These are phyloP conservation scores for Lepus oiostolus DNA, from an alignment of 2,797 vertebrate species.

Conservation along the genomic window DNA sequence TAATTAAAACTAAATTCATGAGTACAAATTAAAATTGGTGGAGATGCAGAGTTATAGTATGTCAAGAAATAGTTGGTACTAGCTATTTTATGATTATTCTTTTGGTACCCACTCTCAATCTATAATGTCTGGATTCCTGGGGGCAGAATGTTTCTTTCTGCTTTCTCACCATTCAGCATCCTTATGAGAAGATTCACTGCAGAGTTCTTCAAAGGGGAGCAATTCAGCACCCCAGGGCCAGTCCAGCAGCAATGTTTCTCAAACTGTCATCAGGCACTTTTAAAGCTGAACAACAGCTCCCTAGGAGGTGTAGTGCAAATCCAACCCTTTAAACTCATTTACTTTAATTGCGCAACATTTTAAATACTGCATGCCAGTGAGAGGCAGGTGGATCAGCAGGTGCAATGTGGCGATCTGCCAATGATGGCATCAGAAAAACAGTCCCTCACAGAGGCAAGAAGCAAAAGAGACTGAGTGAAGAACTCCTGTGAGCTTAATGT, in stretches of 20 bases:
- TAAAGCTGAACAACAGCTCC: constrained; percentile 83
- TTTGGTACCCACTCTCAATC: constrained; percentile 58
- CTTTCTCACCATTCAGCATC: constrained; percentile 72
- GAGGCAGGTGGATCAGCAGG: constrained; percentile 86
- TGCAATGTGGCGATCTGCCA: constrained; percentile 81
- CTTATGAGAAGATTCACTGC: constrained; percentile 74
- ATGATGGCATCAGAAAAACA: constrained; percentile 81
- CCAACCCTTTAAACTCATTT: constrained; percentile 85
- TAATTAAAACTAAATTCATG: constrained; percentile 62
- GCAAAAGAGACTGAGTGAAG: constrained; percentile 74
- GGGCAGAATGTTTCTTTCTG: constrained; percentile 80
- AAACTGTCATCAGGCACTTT: constrained; percentile 82
- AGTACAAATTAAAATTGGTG: constrained; percentile 51
- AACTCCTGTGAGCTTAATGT: constrained; percentile 83
- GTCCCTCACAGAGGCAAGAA: constrained; percentile 78
- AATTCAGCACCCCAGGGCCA: constrained; percentile 77
- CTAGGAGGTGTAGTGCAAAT: constrained; percentile 77
- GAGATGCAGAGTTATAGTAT: constrained; percentile 51
- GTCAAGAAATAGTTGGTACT: constrained; percentile 37
- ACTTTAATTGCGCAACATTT: constrained; percentile 84
- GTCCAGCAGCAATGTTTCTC: constrained; percentile 69
- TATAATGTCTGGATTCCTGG: constrained; percentile 75
- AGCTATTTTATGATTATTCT: constrained; percentile 71
- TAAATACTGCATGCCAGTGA: constrained; percentile 81
- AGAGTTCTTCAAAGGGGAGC: constrained; percentile 81